phyloP scores from a whole-genome alignment of 2,888 invertebrate genomes.

The Digitonthophagus gazella region DNA sequence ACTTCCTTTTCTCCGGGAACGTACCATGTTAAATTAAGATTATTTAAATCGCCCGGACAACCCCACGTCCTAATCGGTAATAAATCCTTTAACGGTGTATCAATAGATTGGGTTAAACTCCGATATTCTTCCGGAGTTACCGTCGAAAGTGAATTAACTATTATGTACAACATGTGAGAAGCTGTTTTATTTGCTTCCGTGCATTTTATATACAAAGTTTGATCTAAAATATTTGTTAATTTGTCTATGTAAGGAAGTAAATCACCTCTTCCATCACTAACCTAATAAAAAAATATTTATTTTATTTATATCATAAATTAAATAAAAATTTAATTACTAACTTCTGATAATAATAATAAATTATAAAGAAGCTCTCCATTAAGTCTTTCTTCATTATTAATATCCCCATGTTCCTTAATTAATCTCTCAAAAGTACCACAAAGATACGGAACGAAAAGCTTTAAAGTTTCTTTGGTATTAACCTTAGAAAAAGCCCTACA shows the following conservation, averaged over 20 bases:
- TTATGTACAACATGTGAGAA: slow-evolving; percentile 60
- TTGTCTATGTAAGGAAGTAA: slow-evolving; percentile 65
- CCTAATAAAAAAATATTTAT: slow-evolving; percentile 44
- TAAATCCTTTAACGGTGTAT: slow-evolving; percentile 64
- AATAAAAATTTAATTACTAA: slow-evolving; percentile 37
- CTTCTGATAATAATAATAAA: slow-evolving; percentile 70
- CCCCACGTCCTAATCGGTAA: slow-evolving; percentile 84
- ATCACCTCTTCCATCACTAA: slow-evolving; percentile 64
- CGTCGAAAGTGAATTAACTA: slow-evolving; percentile 60
- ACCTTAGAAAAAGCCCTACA: slow-evolving; percentile 65
- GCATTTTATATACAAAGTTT: slow-evolving; percentile 67
- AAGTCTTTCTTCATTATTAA: slow-evolving; percentile 70
- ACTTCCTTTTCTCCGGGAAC: slow-evolving; percentile 71
- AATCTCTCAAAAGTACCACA: slow-evolving; percentile 63
- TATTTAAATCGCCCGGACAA: slow-evolving; percentile 62
- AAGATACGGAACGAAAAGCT: slow-evolving; percentile 70
- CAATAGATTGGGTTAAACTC: slow-evolving; percentile 61
- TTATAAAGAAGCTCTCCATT: slow-evolving; percentile 78
- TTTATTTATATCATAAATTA: neutral
- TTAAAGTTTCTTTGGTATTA: slow-evolving; percentile 68
- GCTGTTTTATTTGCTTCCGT: slow-evolving; percentile 65
- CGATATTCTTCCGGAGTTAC: slow-evolving; percentile 63
- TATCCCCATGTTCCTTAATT: slow-evolving; percentile 64
- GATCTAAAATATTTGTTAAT: slow-evolving; percentile 66
- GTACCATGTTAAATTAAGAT: slow-evolving; percentile 73